Percentiles rank a stretch among this genome's conserved stretches.
Evolutionary conservation across 2,113 vertebrate genomes (phyloP).

Genomic region (Hiodon alosoides): DNA sequence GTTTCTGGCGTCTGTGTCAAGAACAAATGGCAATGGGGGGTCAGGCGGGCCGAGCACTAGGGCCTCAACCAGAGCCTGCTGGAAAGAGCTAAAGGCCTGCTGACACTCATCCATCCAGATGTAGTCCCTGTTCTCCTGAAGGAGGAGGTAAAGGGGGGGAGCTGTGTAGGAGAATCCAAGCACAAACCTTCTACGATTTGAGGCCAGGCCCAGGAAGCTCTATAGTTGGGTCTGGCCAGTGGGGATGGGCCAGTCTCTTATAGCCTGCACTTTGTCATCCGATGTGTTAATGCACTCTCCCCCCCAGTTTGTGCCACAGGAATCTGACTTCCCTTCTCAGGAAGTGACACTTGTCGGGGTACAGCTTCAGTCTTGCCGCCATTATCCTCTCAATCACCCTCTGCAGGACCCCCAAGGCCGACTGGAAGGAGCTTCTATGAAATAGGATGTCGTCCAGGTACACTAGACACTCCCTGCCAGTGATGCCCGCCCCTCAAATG

Average conservation of each 20-base stretch:
- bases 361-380: neutral
- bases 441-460: too few species aligned
- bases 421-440: too few species aligned
- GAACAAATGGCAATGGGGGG: constrained; percentile 17
- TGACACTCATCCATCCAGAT: constrained; percentile 10
- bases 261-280: neutral
- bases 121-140: constrained; percentile 13
- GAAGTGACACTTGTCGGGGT: neutral
- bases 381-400: neutral
- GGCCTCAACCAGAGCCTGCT: neutral
- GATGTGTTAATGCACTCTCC: neutral
- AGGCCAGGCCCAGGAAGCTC: neutral
- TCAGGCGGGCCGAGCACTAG: constrained; percentile 2
- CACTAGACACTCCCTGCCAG: too few species aligned
- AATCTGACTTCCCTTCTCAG: neutral
- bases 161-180: neutral
- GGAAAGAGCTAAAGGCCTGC: neutral
- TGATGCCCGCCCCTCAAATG: too few species aligned
- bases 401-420: too few species aligned
- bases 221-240: neutral
- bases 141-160: neutral
- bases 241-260: neutral
- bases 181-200: neutral
- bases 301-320: neutral
- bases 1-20: constrained; percentile 23